phyloP scores from a whole-genome alignment of 2,888 invertebrate genomes.

The Tetanocera ferruginea region DNA sequence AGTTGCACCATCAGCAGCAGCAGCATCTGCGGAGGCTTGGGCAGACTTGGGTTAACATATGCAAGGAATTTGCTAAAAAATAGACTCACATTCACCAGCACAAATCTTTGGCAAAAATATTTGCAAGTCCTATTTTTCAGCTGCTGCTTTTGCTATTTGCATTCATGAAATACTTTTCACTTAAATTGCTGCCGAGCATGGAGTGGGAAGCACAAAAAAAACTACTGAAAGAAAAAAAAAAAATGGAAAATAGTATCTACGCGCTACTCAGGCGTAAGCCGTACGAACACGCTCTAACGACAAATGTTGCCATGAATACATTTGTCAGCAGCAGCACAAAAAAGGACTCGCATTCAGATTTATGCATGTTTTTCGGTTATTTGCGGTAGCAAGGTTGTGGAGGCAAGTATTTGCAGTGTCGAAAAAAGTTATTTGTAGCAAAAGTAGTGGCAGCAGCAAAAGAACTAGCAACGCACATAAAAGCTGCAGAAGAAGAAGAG shows the following conservation, averaged over 20 bases:
- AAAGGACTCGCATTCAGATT: constrained; percentile 23
- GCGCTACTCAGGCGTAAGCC: constrained; percentile 62
- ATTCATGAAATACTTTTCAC: constrained; percentile 38
- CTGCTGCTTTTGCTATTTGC: constrained; percentile 25
- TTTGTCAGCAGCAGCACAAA: constrained; percentile 49
- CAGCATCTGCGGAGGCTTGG: not conserved
- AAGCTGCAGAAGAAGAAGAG: not conserved
- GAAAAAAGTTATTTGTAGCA: not conserved
- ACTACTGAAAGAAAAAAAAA: constrained; percentile 22
- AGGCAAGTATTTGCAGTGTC: not conserved
- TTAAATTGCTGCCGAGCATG: constrained; percentile 26
- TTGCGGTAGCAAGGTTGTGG: not conserved
- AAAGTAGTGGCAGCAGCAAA: not conserved
- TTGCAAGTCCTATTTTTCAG: constrained; percentile 4
- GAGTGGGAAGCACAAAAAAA: not conserved
- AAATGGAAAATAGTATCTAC: constrained; percentile 57
- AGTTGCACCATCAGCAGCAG: not conserved
- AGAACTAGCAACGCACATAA: not conserved
- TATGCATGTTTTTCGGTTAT: constrained; percentile 13
- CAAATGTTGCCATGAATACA: constrained; percentile 68
- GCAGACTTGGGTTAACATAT: constrained; percentile 11
- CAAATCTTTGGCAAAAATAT: constrained; percentile 31
- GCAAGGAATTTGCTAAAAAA: constrained; percentile 26
- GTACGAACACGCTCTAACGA: constrained; percentile 47
- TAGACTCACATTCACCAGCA: constrained; percentile 18